These are phyloP conservation scores for Stictonetta naevosa DNA, from an alignment of 2,113 vertebrate species.

Conservation along the genomic window DNA sequence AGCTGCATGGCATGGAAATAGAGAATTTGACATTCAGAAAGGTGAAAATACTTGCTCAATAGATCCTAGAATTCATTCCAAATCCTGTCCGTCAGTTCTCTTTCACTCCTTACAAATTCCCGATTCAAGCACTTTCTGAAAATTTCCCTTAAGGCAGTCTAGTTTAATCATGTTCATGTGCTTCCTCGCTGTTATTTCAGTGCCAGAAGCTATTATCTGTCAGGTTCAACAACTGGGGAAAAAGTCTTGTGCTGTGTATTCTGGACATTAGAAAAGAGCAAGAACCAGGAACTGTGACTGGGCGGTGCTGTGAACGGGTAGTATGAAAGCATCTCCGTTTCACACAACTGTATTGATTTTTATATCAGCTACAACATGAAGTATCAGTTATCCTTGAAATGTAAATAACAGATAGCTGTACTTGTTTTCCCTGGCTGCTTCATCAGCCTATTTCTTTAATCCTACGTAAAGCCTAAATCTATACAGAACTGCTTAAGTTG, in stretches of 20 bases:
- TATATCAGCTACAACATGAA: background rate
- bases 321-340: background rate
- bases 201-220: conserved; percentile 20
- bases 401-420: background rate
- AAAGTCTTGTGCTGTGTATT: background rate
- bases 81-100: background rate
- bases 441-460: background rate
- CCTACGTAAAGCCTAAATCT: background rate
- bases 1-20: background rate
- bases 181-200: background rate
- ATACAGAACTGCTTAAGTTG: background rate
- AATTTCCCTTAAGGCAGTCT: background rate
- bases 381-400: background rate
- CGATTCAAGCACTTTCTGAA: background rate
- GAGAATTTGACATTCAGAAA: background rate
- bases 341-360: conserved; percentile 10
- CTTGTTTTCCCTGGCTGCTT: background rate
- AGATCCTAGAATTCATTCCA: background rate
- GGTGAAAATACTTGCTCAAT: background rate
- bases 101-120: background rate
- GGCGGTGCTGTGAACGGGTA: background rate
- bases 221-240: background rate
- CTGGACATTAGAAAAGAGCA: background rate
- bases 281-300: background rate
- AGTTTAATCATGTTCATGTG: background rate